Base-by-base conservation (phyloP, 2,888 invertebrate genomes). In the Drosophila phalerata region DNA sequence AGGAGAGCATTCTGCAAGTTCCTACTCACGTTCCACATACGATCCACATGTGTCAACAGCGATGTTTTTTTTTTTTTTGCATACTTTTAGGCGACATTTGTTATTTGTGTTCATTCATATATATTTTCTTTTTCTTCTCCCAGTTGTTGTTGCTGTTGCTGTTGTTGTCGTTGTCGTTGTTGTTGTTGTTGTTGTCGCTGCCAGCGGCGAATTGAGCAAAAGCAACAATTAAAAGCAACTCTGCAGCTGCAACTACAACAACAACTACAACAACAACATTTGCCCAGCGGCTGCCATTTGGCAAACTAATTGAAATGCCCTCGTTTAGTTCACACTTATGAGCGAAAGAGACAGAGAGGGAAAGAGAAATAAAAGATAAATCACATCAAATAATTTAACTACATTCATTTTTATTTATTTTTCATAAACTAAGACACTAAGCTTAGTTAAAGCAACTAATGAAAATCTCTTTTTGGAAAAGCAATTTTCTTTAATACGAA, bases 291-390 rank as follows among this genome's bases (percentile, higher is more conserved):
- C 73, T 57, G 38, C 51, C 60, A 61, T 69, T 72, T 62, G 32
- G 25, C 58, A 76, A 81, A 81, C 69, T 76, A 81, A 84, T 75
- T 78, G 73, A 81, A 78, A 84, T 64, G 67, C 79, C 69, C 78
- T 77, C 74, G 74, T 77, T 69, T 43, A 47, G 55, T 47, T 30
- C 42, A 47, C n/a, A 34, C n/a, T 15, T 2, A 11, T 5, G 47
- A 11, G n/a, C 13, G 19, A 30, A 19, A 30, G 22, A 6, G 53
- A 25, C 19, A 42, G 9, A 38, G 28, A n/a, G 15, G 32, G 28
- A 42, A 49, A n/a, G 38, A 32, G 17, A n/a, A n/a, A n/a, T n/a
- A n/a, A n/a, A n/a, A n/a, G n/a, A n/a, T n/a, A n/a, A n/a, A 56
- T 49, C 62, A 40, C 65, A 71, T 56, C 25, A 43, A 71, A 72